Base-by-base conservation (phyloP, 2,888 invertebrate species). In the Mythimna vitellina region DNA sequence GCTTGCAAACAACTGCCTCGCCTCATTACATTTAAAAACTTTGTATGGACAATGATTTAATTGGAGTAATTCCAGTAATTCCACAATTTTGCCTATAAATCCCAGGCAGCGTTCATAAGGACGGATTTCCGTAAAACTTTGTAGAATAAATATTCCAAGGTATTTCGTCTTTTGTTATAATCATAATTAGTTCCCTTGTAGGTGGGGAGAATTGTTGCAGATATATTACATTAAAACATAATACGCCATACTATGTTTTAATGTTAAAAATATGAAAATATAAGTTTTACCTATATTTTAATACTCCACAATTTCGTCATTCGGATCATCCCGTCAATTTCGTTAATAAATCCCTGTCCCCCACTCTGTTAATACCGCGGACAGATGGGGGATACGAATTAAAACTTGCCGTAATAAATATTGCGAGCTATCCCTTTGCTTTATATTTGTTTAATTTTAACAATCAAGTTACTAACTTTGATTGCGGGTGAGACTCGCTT, bases 121-220 rank as follows among this genome's bases (percentile, higher is more conserved):
- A 82, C 76, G 80, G 77, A 82, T 73, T 76, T 75, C 66, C 56
- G 42, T 67, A 63, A 83, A 86, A 87, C 74, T 88, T 87, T 66
- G 42, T 56, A 80, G 73, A 82, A 85, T 86, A 86, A 87, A 85
- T 85, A 85, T 84, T 73, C 67, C 53, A 73, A 82, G 80, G 79
- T 80, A 76, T 54, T 42, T 10, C 38, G 54, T 67, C 69, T 60
- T 60, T 60, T 56, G 60, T 46, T 70, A 10, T 70, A 29, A 73
- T 81, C 76, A 72, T 65, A 65, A 73, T 76, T 61, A 77, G 22
- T 46, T 57, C n/a, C 22, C 7, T 64, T 25, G 66, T n/a, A 69
- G 58, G 42, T 46, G 12, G 14, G 57, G 22, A 54, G 29, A 20
- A 54, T 58, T 46, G 29, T 14, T 56, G 29, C 14, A 3, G 0